Percentiles rank a stretch among this genome's conserved stretches.
These are phyloP conservation scores for Neomonachus schauinslandi DNA, from an alignment of 2,113 vertebrate species.

Conservation along the genomic window DNA sequence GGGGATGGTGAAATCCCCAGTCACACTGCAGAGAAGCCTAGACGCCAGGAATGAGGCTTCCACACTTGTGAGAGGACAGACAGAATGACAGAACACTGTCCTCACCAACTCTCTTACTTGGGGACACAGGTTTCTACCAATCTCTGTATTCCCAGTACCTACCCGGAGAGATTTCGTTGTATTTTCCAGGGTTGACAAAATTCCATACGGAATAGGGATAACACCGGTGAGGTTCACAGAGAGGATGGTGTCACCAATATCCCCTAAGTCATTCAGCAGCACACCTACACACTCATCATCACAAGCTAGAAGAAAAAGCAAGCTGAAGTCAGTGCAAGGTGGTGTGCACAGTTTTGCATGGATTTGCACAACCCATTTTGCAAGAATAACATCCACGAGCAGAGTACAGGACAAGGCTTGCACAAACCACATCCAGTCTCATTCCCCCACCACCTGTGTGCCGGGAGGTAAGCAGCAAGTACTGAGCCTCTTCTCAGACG, in stretches of 20 bases:
- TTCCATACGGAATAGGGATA: conserved; percentile 83
- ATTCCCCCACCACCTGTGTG: accelerated
- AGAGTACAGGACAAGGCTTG: neutral
- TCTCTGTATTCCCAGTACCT: neutral
- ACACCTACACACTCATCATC: conserved; percentile 91
- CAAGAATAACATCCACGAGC: accelerated
- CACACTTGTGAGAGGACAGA: neutral
- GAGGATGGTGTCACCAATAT: conserved; percentile 74
- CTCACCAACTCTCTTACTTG: neutral
- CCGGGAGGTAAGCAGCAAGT: neutral
- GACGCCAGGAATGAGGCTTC: neutral
- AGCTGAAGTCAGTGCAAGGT: neutral
- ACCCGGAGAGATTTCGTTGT: conserved; percentile 89
- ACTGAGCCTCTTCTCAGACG: accelerated
- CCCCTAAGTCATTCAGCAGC: conserved; percentile 89
- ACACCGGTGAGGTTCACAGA: conserved; percentile 89
- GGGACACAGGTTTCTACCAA: accelerated
- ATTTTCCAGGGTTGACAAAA: conserved; percentile 90
- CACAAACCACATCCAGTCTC: accelerated
- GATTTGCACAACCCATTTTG: accelerated
- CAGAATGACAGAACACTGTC: neutral
- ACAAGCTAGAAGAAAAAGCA: conserved; percentile 87
- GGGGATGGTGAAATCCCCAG: accelerated
- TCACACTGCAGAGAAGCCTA: neutral
- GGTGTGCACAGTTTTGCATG: neutral